These are phyloP conservation scores for Phaethornis superciliosus DNA, from an alignment of 2,113 vertebrate species.

Conservation along the genomic window DNA sequence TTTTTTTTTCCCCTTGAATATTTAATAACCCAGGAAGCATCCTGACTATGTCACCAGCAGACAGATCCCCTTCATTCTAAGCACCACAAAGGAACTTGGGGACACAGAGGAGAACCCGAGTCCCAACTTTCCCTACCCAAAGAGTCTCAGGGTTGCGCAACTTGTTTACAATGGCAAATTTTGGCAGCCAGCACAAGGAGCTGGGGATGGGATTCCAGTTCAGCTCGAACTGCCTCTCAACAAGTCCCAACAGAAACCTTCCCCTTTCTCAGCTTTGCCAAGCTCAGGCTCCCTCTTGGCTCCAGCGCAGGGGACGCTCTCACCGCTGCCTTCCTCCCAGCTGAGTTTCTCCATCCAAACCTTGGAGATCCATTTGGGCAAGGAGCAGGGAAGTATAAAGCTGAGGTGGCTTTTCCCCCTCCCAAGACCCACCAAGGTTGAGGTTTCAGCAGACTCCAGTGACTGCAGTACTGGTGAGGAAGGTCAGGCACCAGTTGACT, in stretches of 20 bases:
- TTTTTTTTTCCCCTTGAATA: background rate
- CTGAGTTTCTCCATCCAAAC: background rate
- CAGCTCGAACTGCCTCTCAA: background rate
- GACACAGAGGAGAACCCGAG: background rate
- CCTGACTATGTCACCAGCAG: rapidly evolving
- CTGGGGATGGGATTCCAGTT: background rate
- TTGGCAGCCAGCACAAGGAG: background rate
- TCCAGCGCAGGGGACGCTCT: background rate
- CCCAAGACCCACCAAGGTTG: background rate
- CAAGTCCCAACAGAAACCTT: background rate
- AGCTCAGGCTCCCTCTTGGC: rapidly evolving
- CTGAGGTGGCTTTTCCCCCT: background rate
- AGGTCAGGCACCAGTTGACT: background rate
- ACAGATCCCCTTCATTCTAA: background rate
- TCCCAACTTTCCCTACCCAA: background rate
- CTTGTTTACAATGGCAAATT: background rate
- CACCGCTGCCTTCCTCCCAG: background rate
- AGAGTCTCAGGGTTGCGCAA: background rate
- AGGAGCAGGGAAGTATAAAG: background rate
- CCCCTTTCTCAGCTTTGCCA: background rate
- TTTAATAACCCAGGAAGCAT: background rate
- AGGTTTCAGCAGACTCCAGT: background rate
- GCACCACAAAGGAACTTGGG: background rate
- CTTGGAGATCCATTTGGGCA: background rate
- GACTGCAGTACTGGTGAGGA: background rate